Percentiles rank a stretch among this genome's conserved stretches.
These are phyloP conservation scores for Aspidoscelis tigris DNA, from an alignment of 2,113 vertebrate genomes.

Conservation along the genomic window DNA sequence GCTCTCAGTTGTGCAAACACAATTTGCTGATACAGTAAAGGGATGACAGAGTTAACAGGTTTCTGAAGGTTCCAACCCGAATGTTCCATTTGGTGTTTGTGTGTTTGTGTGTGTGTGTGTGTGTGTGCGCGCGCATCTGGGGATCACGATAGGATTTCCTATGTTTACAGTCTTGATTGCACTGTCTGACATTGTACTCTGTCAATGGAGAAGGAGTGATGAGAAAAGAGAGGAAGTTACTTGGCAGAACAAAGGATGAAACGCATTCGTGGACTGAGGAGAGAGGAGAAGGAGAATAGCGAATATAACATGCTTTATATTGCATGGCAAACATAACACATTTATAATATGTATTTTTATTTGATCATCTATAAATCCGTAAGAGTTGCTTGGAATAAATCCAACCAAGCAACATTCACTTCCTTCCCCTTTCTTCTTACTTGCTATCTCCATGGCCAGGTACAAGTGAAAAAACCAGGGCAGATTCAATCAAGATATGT, in stretches of 20 bases:
- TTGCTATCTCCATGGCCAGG: conserved; percentile 13
- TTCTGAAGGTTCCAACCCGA: conserved; percentile 28
- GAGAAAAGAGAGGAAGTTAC: background rate
- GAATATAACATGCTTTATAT: background rate
- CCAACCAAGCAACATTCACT: conserved; percentile 24
- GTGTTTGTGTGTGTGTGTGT: no score
- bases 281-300: background rate
- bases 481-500: conserved; percentile 40
- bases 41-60: background rate
- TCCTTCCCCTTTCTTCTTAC: conserved; percentile 20
- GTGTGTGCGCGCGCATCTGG: background rate
- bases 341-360: background rate
- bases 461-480: conserved; percentile 38
- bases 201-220: conserved; percentile 22
- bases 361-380: conserved; percentile 42
- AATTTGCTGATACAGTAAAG: conserved; percentile 21
- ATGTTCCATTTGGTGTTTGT: background rate
- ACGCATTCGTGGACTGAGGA: background rate
- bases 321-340: no score
- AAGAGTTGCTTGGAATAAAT: conserved; percentile 54
- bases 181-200: conserved; percentile 5
- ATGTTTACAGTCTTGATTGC: conserved; percentile 22
- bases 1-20: conserved; percentile 30
- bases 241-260: conserved; percentile 26
- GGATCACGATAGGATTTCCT: conserved; percentile 37